These are phyloP conservation scores for Sciurus niger DNA, from an alignment of 2,113 vertebrate genomes.

Conservation along the genomic window DNA sequence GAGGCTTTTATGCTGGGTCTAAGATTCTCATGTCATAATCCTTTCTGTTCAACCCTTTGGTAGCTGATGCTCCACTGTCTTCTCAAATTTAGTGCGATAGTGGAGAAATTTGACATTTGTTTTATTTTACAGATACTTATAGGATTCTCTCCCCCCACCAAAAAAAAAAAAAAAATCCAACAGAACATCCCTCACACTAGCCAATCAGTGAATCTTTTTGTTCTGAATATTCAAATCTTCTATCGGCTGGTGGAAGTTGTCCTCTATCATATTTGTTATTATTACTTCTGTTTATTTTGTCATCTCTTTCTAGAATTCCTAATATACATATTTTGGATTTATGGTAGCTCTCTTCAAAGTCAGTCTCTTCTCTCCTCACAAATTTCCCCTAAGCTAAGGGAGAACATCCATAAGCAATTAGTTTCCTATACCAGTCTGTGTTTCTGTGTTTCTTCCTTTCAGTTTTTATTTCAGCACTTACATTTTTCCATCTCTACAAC, in stretches of 20 bases:
- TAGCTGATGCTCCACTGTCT: neutral
- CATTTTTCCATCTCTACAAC: neutral
- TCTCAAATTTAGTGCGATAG: neutral
- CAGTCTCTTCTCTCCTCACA: neutral
- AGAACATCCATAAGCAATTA: neutral
- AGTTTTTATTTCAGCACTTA: neutral
- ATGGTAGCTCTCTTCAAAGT: neutral
- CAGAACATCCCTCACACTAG: neutral
- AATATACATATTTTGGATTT: neutral
- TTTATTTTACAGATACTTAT: neutral
- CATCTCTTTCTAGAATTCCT: slow-evolving; percentile 2
- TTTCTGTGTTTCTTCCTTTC: neutral
- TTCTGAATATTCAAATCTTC: slow-evolving; percentile 19
- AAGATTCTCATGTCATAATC: neutral
- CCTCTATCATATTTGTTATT: slow-evolving; percentile 1
- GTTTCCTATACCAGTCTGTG: neutral
- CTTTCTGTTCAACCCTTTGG: neutral
- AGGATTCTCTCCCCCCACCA: neutral
- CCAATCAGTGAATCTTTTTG: neutral
- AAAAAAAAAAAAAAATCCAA: neutral
- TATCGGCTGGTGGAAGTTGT: neutral
- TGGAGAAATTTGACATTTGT: neutral
- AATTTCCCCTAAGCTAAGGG: neutral
- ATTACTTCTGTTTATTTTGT: neutral
- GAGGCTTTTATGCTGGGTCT: neutral